Base-by-base conservation (phyloP, 2,888 invertebrate species). In the Drosophila mayaguana region DNA sequence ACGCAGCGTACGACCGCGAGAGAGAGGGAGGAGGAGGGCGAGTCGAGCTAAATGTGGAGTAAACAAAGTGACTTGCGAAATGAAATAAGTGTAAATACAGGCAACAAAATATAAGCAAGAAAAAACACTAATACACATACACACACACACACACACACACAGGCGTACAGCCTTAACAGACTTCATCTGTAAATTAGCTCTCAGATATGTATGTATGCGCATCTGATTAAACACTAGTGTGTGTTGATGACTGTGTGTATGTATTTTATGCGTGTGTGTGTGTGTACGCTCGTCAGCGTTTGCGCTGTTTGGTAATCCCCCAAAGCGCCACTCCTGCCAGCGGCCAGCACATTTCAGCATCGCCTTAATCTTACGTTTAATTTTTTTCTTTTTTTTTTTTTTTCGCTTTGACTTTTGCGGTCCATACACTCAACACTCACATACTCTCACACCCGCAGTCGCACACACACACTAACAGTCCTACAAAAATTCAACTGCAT, bases 121-220 rank as follows among this genome's bases (percentile, higher is more conserved):
- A 14, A 54, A 63, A 45, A 63, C 40, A 42, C 71, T 45, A 60
- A 54, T 18, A 34, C 75, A 66, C 20, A 65, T 34, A 45, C 43
- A 43, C 4, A 14, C 42, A 34, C 12, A 25, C 22, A 20, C 34
- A 18, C 22, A 6, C 18, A 48, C 32, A 51, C 40, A 51, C 51
- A 51, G 36, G 45, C 22, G 18, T 32, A 51, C 56, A 12, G 6
- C 40, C 11, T 22, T 18, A 25, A 42, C 42, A 32, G 16, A 43
- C 20, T 43, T 38, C 66, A 40, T 64, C 56, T 63, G 55, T 22
- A 77, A 71, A 80, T 75, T 80, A 80, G 71, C 76, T 79, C 84
- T 88, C 79, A 86, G 78, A 85, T 81, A 83, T 86, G 79, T 85
- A 83, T 84, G 83, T 81, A 83, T 85, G 84, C 89, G 84, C 84